Base-by-base conservation (phyloP, 2,113 vertebrate genomes). In the Notechis scutatus region DNA sequence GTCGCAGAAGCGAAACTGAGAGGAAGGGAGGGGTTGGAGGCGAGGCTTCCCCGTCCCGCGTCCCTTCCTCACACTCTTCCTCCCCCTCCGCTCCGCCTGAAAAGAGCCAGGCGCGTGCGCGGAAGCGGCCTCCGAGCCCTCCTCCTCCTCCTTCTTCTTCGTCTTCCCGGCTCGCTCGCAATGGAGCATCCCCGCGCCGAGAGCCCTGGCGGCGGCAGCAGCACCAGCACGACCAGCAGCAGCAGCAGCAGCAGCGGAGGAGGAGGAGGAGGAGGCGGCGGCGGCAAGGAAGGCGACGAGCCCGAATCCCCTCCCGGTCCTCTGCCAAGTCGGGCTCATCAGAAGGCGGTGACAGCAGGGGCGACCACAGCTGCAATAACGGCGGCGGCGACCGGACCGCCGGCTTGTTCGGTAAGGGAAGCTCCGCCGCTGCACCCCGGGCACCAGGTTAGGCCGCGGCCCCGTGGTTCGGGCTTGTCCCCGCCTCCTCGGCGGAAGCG, bases 51-150 rank as follows among this genome's bases (percentile, higher is more conserved):
- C n/a, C 0, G 2, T 1, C 59, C n/a, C 18, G 0, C 87, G 1
- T n/a, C 29, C 12, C 89, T 87, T 18, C 23, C 59, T 45, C 85
- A 6, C 56, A 24, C 45, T n/a, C 57, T 47, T 50, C 50, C 86
- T 21, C 5, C 21, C 29, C 3, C 8, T 21, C 29, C 88, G 11
- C 14, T 61, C 90, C 9, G 14, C 61, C 59, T 6, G 1, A 26
- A n/a, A 47, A 14, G 61, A n/a, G 59, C 64, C 14, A n/a, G 29
- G 61, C 96, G 96, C 96, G 92, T 96, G 96, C 96, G 96, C 96
- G 91, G n/a, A 93, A 89, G 93, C 93, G 87, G 86, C 90, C 88
- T 87, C 85, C 45, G 91, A 92, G 54, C 90, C 88, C 14, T 26
- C 57, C 57, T 26, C 57, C 59, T 14, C 26, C 59, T 29, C 59